A percentile compares a stretch with the other conserved stretches of the same genome.
phyloP scores from a whole-genome alignment of 2,888 invertebrate species.

The Tenthredo notha region DNA sequence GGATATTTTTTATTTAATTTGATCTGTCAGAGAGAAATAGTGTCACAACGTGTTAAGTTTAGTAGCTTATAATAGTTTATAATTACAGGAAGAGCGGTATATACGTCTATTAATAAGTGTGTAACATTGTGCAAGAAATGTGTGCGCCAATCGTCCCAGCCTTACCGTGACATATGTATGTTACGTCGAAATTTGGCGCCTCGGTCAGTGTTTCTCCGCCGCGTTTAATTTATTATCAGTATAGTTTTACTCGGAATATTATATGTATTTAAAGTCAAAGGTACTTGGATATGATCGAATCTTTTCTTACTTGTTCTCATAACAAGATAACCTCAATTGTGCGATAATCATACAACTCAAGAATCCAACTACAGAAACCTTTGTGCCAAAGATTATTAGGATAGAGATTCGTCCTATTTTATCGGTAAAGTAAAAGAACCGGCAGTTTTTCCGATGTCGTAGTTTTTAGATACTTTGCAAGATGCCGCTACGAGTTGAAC shows the following conservation, averaged over 20 bases:
- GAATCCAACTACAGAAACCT: neutral
- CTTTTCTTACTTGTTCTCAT: neutral
- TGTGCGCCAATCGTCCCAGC: constrained; percentile 13
- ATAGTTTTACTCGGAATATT: neutral
- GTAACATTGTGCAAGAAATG: constrained; percentile 18
- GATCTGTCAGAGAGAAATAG: neutral
- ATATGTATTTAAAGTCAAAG: neutral
- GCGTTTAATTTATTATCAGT: neutral
- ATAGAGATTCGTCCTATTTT: neutral
- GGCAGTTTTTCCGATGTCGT: neutral
- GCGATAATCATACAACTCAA: neutral
- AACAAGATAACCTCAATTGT: neutral
- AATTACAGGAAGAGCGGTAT: constrained; percentile 12
- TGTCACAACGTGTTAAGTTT: neutral
- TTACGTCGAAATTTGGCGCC: constrained; percentile 36
- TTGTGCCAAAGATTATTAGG: neutral
- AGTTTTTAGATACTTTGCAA: neutral
- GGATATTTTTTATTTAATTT: neutral
- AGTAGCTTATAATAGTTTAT: neutral
- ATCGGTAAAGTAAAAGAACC: neutral
- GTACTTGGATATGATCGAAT: neutral
- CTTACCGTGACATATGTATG: constrained; percentile 32
- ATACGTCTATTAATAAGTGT: constrained; percentile 14
- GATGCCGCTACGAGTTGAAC: neutral
- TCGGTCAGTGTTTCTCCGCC: constrained; percentile 1